These are phyloP conservation scores for Nothoprocta perdicaria DNA, from an alignment of 2,113 vertebrate genomes.

Conservation along the genomic window DNA sequence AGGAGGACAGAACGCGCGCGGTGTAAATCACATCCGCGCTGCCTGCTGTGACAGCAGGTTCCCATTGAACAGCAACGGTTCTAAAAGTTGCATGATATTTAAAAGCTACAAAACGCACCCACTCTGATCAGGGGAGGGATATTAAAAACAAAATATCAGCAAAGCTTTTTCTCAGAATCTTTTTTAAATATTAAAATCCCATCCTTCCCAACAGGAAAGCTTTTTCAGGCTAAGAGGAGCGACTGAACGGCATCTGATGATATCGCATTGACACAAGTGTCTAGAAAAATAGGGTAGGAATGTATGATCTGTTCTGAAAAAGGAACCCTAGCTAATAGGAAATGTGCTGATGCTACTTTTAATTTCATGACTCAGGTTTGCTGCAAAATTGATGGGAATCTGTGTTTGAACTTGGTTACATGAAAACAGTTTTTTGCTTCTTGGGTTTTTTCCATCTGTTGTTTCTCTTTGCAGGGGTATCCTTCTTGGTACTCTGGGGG, in stretches of 20 bases:
- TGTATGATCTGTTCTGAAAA: constrained; percentile 59
- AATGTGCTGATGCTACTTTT: constrained; percentile 67
- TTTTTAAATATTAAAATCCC: constrained; percentile 60
- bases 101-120: constrained; percentile 49
- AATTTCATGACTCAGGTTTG: constrained; percentile 68
- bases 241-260: constrained; percentile 54
- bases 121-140: constrained; percentile 37
- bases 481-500: not conserved
- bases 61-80: not conserved
- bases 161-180: not conserved
- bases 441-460: not conserved
- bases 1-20: not conserved
- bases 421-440: not conserved
- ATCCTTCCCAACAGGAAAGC: constrained; percentile 61
- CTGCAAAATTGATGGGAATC: constrained; percentile 54
- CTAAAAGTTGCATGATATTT: constrained; percentile 65
- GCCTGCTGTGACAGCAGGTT: constrained; percentile 37
- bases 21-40: not conserved
- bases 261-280: constrained; percentile 66
- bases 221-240: constrained; percentile 45
- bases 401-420: constrained; percentile 2
- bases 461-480: not conserved
- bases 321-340: constrained; percentile 48
- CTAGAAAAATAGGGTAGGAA: constrained; percentile 66
- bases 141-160: constrained; percentile 35